Conservation (phyloP, 2,797 vertebrate genomes). For the Myotis planiceps region DNA sequence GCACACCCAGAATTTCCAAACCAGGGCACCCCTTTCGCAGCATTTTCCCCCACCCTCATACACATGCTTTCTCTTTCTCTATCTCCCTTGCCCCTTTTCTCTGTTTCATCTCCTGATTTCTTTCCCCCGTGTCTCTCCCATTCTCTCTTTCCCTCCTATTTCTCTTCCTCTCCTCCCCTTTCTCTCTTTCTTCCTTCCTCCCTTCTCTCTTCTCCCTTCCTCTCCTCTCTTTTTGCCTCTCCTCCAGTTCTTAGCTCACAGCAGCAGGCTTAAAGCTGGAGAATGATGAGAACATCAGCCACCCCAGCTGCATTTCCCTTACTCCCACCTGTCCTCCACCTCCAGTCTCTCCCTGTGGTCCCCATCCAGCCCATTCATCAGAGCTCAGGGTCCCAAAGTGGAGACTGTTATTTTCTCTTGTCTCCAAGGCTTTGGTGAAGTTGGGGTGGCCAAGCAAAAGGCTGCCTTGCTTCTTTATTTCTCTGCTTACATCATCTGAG, state of each 20-base stretch:
- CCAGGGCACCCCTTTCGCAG: background rate
- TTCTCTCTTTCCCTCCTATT: background rate
- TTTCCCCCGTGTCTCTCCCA: background rate
- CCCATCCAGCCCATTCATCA: background rate
- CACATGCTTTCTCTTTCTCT: background rate
- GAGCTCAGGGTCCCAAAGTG: background rate
- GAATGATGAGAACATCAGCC: background rate
- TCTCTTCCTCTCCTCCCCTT: background rate
- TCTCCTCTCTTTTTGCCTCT: background rate
- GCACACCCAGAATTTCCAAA: conserved; percentile 60
- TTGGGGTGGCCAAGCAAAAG: background rate
- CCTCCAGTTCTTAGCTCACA: background rate
- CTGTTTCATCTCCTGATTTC: background rate
- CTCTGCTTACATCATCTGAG: background rate
- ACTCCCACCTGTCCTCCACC: background rate
- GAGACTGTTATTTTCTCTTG: background rate
- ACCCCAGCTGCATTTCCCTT: background rate
- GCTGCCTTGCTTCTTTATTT: background rate
- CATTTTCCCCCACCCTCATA: background rate
- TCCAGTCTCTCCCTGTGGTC: background rate
- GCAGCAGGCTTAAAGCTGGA: background rate
- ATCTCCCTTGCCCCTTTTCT: background rate
- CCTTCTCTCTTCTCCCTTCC: background rate
- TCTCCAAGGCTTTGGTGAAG: background rate
- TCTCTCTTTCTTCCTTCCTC: background rate